Evolutionary conservation across 2,113 vertebrate species (phyloP).

Genomic region (Myrmecophaga tridactyla): DNA sequence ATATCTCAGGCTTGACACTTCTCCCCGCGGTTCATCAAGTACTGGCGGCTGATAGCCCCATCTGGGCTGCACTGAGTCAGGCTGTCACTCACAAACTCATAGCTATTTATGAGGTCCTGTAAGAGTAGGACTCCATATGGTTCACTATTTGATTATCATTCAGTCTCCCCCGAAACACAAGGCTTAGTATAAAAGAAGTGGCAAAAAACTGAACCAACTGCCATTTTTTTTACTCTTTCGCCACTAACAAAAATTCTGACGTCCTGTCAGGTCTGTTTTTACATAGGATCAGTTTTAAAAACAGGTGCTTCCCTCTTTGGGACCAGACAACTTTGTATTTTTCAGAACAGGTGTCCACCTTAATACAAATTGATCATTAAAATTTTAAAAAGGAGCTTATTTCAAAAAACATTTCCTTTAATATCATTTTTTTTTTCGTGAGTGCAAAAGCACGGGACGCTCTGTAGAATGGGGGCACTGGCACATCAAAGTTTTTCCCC

Average conservation of each 20-base stretch:
- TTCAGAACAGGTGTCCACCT: slow-evolving; percentile 70
- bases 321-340: slow-evolving; percentile 30
- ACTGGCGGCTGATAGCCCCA: no score
- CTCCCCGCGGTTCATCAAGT: no score
- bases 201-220: slow-evolving; percentile 88
- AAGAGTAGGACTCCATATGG: no score
- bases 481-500: not conserved
- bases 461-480: not conserved
- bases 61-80: no score
- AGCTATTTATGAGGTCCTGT: no score
- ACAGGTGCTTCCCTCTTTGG: slow-evolving; percentile 10
- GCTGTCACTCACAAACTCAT: no score
- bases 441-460: not conserved
- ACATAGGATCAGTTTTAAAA: slow-evolving; percentile 63
- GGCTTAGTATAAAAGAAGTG: slow-evolving; percentile 87
- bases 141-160: no score
- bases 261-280: slow-evolving; percentile 62
- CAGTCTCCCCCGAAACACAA: no score
- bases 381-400: slow-evolving; percentile 56
- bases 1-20: no score
- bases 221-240: slow-evolving; percentile 89
- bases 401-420: slow-evolving; percentile 83
- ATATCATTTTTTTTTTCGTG: slow-evolving; percentile 28
- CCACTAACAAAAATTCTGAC: slow-evolving; percentile 90
- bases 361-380: slow-evolving; percentile 60